Evolutionary conservation across 2,888 invertebrate genomes (phyloP), one percentile per base, ranked within the genome.

Genomic region (Drosophila prostipennis): DNA sequence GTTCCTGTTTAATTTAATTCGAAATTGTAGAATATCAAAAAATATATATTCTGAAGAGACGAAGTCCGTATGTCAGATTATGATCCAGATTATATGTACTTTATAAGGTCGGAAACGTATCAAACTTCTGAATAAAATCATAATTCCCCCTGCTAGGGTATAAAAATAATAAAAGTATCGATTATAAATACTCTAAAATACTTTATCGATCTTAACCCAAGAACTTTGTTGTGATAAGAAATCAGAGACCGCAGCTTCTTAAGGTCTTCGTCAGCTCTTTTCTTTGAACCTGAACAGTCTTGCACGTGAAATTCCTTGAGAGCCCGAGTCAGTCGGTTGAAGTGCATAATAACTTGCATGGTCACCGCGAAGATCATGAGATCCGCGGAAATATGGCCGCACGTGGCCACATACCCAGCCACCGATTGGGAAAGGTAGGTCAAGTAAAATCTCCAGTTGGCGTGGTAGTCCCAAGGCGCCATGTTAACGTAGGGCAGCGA

Each of bases 281-380:
- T 4, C 0, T 14, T 8, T 0, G 16, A 40, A 16, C 40, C 40
- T 13, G 40, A 40, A 14, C 40, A 1, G 16, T 1, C 8, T 16
- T 40, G 3, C 40, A 40, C 8, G 16, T 40, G 40, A 16, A 40
- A 40, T 3, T 40, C 6, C 16, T 40, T 40, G 16, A 40, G 40
- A 16, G 40, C 40, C 16, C 4, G 8, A 8, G 40, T 4, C 4
- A 40, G 16, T 1, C 40, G 40, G 7, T 40, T 13, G 40, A 40
- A 40, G 16, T 40, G 40, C 40, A 40, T 40, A 16, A 40, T 40
- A 7, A 40, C 40, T 3, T 40, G 40, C 16, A 40, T 40, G 40
- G 40, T 16, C 14, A 40, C 40, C 8, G 40, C 3, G 8, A 40
- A 40, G 10, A 40, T 40, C 40, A 40, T 40, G 4, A 40, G 40